These are phyloP conservation scores for Drosophila trichaetosa DNA, from an alignment of 2,888 invertebrate genomes.

Conservation along the genomic window DNA sequence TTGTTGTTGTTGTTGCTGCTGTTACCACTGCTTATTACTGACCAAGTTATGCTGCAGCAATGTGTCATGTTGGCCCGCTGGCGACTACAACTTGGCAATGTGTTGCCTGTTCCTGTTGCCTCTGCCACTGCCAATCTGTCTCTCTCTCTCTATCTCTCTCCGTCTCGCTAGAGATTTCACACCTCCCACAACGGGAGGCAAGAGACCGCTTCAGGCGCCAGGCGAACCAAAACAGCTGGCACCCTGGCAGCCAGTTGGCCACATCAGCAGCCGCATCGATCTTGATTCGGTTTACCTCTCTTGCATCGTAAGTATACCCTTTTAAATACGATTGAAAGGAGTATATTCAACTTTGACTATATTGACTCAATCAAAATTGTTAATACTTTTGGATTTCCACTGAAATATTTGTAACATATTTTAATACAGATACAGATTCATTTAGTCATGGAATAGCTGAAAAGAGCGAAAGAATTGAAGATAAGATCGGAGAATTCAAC, in stretches of 20 bases:
- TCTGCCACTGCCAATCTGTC: neutral
- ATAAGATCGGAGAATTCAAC: neutral
- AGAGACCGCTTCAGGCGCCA: slow-evolving; percentile 67
- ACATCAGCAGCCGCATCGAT: slow-evolving; percentile 58
- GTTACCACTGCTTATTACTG: slow-evolving; percentile 57
- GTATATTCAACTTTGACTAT: neutral
- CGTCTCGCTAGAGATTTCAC: slow-evolving; percentile 53
- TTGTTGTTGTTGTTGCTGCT: slow-evolving; percentile 14
- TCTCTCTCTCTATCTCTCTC: neutral
- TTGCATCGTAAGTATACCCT: neutral
- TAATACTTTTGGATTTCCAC: neutral
- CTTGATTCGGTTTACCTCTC: slow-evolving; percentile 21
- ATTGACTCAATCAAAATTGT: neutral
- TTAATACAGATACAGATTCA: neutral
- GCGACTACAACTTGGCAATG: slow-evolving; percentile 52
- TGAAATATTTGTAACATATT: too few species aligned
- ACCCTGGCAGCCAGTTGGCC: slow-evolving; percentile 21
- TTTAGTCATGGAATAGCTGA: neutral
- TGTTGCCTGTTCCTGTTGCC: slow-evolving; percentile 29
- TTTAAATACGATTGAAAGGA: neutral
- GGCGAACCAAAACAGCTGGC: slow-evolving; percentile 61
- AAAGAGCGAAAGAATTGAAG: too few species aligned
- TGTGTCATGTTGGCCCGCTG: slow-evolving; percentile 69
- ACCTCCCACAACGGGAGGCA: slow-evolving; percentile 70
- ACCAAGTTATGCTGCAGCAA: slow-evolving; percentile 75